phyloP scores from a whole-genome alignment of 2,113 vertebrate genomes.

The Ceyx cyanopectus region DNA sequence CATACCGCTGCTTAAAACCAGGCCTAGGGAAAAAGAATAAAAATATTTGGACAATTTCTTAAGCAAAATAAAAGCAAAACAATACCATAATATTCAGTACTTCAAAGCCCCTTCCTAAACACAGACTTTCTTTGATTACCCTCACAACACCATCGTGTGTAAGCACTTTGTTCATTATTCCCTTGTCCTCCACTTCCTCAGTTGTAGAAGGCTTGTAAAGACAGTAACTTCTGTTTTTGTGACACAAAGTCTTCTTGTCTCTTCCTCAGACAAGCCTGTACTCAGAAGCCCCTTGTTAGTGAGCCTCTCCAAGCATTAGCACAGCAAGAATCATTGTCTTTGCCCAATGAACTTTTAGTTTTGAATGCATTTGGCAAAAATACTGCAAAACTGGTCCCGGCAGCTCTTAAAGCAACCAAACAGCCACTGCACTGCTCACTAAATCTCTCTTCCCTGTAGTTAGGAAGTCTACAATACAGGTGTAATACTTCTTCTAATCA shows the following conservation, averaged over 20 bases:
- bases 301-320: neutral
- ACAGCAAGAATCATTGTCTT: constrained; percentile 34
- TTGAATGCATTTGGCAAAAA: constrained; percentile 40
- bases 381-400: neutral
- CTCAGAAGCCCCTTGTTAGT: neutral
- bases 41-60: neutral
- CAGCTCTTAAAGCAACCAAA: neutral
- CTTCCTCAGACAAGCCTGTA: neutral
- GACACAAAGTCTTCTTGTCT: neutral
- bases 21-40: neutral
- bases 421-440: neutral
- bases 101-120: neutral
- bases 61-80: neutral
- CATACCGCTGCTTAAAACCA: neutral
- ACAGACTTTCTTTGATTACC: neutral
- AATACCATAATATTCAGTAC: neutral
- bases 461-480: neutral
- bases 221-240: neutral
- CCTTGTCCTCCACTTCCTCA: neutral
- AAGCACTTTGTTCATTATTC: neutral
- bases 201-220: neutral
- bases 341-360: constrained; percentile 34
- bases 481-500: neutral
- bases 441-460: neutral
- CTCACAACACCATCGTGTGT: neutral